Percentiles rank a stretch among this genome's conserved stretches.
Conservation (phyloP, 2,888 invertebrate genomes). For the Anarsia innoxiella region DNA sequence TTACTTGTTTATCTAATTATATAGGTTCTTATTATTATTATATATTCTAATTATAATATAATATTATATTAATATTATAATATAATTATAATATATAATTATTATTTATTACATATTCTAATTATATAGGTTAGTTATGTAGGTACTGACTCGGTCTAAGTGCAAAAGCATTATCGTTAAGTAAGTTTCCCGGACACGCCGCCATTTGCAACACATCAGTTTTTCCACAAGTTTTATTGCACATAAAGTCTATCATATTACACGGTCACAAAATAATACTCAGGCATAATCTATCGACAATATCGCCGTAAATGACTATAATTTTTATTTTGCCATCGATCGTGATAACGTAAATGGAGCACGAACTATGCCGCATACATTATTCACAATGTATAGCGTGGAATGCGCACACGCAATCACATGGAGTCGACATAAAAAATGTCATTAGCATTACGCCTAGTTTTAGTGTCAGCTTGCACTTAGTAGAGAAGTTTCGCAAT, state of each 20-base stretch:
- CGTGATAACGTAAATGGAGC: conserved; percentile 69
- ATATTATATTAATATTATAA: too few species aligned
- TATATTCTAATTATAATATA: too few species aligned
- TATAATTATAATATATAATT: too few species aligned
- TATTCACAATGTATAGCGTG: conserved; percentile 43
- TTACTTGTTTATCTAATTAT: too few species aligned
- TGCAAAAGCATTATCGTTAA: too few species aligned
- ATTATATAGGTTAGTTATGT: too few species aligned
- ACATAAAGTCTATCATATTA: neutral
- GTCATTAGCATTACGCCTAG: conserved; percentile 45
- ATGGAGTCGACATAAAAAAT: conserved; percentile 45
- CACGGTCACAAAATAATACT: too few species aligned
- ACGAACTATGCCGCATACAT: conserved; percentile 58
- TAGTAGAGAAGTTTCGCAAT: conserved; percentile 27
- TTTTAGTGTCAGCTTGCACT: conserved; percentile 13
- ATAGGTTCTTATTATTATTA: too few species aligned
- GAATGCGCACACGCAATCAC: conserved; percentile 62
- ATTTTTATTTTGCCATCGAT: conserved; percentile 55
- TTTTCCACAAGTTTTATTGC: neutral
- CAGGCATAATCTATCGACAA: conserved; percentile 28
- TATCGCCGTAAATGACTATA: conserved; percentile 35
- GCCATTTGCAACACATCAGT: too few species aligned
- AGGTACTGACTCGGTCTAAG: too few species aligned
- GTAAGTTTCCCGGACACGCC: too few species aligned
- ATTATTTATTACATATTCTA: too few species aligned